Base-by-base conservation (phyloP, 2,113 vertebrate genomes). In the Theristicus caerulescens region DNA sequence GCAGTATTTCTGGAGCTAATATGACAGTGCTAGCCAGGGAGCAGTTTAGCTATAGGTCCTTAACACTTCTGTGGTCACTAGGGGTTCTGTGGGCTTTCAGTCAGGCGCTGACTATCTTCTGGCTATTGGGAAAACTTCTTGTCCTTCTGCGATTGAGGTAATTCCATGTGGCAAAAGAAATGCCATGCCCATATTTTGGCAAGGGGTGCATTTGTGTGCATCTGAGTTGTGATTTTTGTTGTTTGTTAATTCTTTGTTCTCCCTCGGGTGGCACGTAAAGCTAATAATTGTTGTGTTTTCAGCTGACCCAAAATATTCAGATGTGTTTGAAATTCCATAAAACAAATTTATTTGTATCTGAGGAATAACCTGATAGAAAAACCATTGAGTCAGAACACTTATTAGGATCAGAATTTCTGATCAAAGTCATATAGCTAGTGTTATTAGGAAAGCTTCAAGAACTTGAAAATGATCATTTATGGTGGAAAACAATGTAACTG, bases 1-100 rank as follows among this genome's bases (percentile, higher is more conserved):
- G 83, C 78, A 84, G 83, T 62, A 72, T 80, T 89, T 95, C 81
- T 93, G 62, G 36, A 87, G 80, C 42, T 94, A 79, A 91, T 89
- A 83, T 57, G 91, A 69, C 62, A 57, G 65, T 72, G 44, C n/a
- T 70, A 85, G 69, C 73, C 61, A 82, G 70, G 47, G 36, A 96
- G 27, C 40, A n/a, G 70, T 58, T 94, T 82, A 86, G 52, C 31
- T 83, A 16, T 25, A 78, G 77, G 80, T 86, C 36, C 69, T 79
- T 64, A 69, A 72, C 57, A 57, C 31, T 72, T 79, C 40, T 70
- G 55, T 64, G 31, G 19, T 51, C 42, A 19, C 42, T 65, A 64
- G 25, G 42, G 12, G 16, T 88, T 92, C 80, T 82, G 24, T 51
- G 14, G 16, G 22, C 5, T 89, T 91, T 84, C 24, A 70, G 64